Evolutionary conservation across 2,888 invertebrate species (phyloP).

Genomic region (Lutraria lutraria): DNA sequence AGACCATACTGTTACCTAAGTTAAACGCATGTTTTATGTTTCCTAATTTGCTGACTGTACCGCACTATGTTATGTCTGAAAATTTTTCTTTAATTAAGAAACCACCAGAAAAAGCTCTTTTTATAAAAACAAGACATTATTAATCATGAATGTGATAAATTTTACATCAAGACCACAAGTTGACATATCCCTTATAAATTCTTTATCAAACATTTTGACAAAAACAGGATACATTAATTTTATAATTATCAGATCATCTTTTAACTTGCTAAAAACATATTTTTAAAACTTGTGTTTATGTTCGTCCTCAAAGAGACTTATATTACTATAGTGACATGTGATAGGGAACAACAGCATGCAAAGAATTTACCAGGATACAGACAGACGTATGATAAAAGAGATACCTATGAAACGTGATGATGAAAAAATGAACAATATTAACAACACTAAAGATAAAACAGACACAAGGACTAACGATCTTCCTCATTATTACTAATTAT

Average conservation of each 20-base stretch:
- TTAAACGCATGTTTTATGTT: not conserved
- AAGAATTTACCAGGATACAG: constrained; percentile 13
- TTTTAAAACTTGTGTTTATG: not conserved
- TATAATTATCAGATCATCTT: not conserved
- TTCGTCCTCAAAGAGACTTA: not conserved
- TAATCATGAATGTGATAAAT: no score
- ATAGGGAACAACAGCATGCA: not conserved
- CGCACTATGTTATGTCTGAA: no score
- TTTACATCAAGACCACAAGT: no score
- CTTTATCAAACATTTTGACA: no score
- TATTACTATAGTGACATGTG: not conserved
- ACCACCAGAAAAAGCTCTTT: not conserved
- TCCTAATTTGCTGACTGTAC: no score
- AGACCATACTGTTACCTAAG: not conserved
- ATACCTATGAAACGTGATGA: not conserved
- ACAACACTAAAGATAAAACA: not conserved
- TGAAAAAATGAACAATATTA: not conserved
- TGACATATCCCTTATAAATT: no score
- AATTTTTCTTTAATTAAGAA: not conserved
- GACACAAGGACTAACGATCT: constrained; percentile 23
- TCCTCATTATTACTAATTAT: constrained; percentile 24
- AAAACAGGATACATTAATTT: not conserved
- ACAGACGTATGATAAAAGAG: not conserved
- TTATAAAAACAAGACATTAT: no score
- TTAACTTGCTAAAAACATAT: not conserved